Percentiles rank a stretch among this genome's conserved stretches.
Conservation (phyloP, 1,140 invertebrate species). For the Trichonephila inaurata region DNA sequence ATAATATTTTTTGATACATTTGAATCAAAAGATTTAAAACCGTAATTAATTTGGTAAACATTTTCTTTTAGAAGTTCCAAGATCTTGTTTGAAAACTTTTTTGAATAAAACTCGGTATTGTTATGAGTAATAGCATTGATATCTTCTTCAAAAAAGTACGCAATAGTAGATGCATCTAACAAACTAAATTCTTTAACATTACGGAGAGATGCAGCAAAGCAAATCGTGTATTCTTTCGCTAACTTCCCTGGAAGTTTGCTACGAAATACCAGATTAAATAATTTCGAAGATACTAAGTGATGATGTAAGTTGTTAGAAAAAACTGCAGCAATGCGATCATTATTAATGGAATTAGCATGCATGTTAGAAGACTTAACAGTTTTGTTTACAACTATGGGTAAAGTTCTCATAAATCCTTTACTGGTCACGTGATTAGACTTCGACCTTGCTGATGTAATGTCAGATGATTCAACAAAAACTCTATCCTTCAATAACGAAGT, state of each 20-base stretch:
- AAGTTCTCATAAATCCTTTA: background rate
- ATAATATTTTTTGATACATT: background rate
- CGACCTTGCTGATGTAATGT: too few relatives aligned
- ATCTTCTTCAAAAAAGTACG: background rate
- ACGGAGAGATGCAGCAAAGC: background rate
- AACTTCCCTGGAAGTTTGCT: background rate
- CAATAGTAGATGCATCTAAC: background rate
- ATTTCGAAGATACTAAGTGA: constrained; percentile 11
- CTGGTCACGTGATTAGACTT: background rate
- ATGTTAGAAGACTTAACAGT: background rate
- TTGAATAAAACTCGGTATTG: constrained; percentile 12
- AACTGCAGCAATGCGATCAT: background rate
- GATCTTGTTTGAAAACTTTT: background rate
- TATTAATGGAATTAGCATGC: constrained; percentile 18
- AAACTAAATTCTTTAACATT: background rate
- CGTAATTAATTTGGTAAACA: background rate
- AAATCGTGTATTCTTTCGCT: background rate
- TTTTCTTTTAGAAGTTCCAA: background rate
- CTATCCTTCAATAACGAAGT: background rate
- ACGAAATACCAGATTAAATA: constrained; percentile 25
- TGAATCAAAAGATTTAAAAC: background rate
- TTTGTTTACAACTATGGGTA: background rate
- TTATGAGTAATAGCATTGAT: background rate
- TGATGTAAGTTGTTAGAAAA: background rate
- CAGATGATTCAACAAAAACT: constrained; percentile 34